Evolutionary conservation across 2,113 vertebrate genomes (phyloP).

Genomic region (Phyllostomus hastatus): DNA sequence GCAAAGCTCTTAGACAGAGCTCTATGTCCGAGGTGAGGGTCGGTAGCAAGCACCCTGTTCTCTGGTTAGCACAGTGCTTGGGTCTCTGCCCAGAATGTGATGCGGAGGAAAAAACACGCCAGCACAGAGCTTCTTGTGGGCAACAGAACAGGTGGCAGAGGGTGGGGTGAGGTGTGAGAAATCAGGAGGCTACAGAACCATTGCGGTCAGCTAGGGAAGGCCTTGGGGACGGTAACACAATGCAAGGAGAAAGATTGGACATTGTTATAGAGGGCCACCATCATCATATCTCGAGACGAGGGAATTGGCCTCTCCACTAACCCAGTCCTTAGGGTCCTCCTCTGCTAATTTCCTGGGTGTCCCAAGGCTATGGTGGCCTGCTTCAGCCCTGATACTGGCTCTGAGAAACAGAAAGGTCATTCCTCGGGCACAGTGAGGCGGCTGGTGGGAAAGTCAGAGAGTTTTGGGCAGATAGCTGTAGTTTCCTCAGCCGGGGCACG

Average conservation of each 20-base stretch:
- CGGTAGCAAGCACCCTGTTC: not conserved
- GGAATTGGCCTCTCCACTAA: too few species aligned
- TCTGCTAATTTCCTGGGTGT: not conserved
- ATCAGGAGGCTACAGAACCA: too few species aligned
- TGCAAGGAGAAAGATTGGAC: too few species aligned
- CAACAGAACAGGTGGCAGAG: accelerated
- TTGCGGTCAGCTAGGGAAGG: too few species aligned
- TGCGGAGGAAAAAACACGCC: not conserved
- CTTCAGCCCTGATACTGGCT: too few species aligned
- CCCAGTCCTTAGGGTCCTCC: not conserved
- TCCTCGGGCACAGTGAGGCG: too few species aligned
- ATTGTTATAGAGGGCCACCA: accelerated
- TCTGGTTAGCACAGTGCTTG: accelerated
- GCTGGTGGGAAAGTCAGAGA: too few species aligned
- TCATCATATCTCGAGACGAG: not conserved
- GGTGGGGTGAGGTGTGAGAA: not conserved
- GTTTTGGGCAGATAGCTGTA: too few species aligned
- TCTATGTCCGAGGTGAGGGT: not conserved
- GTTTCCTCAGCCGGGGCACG: too few species aligned
- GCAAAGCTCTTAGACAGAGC: not conserved
- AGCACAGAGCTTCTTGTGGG: not conserved
- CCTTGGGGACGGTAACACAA: not conserved
- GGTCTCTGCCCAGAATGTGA: not conserved
- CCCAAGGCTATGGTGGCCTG: too few species aligned
- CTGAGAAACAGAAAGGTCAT: too few species aligned